Base-by-base conservation (phyloP, 2,113 vertebrate genomes). In the Papio anubis region DNA sequence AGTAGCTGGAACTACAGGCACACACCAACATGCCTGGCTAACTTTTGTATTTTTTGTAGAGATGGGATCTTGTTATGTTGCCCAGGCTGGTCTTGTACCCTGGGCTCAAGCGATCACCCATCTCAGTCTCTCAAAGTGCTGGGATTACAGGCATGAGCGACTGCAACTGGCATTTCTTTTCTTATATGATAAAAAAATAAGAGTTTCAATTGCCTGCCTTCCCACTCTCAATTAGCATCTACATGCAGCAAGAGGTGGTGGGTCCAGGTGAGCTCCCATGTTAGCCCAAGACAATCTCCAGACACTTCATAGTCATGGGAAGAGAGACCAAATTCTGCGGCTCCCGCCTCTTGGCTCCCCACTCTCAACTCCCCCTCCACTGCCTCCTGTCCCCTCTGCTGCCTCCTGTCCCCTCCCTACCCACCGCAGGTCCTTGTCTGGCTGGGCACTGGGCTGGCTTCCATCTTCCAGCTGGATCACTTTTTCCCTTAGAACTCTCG, bases 351-450 rank as follows among this genome's bases (percentile, higher is more conserved):
- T 45, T 8, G 35, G 20, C 11, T 7, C 17, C 50, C 25, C 2
- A 5, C 61, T 64, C 0, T 30, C 30, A 13, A 30, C 27, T 30
- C 61, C 61, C 27, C 27, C 27, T 23, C 32, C 13, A 2, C 27
- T 32, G 27, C 0, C 2, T 6, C 20, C 59, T 0, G 1, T 11
- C 16, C 8, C 43, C 82, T 40, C 10, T 52, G 5, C 52, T 52
- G 52, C 52, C 52, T 52, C 52, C 52, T 0, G 1, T 12, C 16
- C 8, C 35, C 83, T 40, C 10, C 20, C 18, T 45, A 5, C 40
- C 2, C 5, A 7, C 4, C 0, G 13, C 50, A 0, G 1, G 6
- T 8, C 55, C 43, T 38, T 30, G 17, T 40, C 43, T 35, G 30
- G 10, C 40, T 8, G n/a, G 14, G 27, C 45, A 3, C 35, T 16